Conservation (phyloP, 1,140 invertebrate species). For the Meloidogyne floridensis region DNA sequence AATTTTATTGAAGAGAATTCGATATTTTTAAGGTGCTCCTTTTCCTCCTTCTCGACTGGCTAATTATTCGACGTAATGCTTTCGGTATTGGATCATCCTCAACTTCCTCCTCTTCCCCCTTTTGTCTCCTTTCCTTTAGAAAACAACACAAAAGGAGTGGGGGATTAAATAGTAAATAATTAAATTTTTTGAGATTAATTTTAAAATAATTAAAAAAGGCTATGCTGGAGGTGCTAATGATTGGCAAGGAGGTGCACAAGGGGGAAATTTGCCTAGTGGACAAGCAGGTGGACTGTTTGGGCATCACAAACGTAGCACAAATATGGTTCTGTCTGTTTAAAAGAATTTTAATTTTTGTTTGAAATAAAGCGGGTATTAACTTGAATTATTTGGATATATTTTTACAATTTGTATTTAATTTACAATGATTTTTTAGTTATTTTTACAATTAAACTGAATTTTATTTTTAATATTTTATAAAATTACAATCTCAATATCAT, state of each 20-base stretch:
- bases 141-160: slow-evolving; percentile 15
- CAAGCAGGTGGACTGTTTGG: slow-evolving; percentile 18
- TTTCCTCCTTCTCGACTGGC: slow-evolving; percentile 60
- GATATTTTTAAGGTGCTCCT: slow-evolving; percentile 33
- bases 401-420: slow-evolving; percentile 20
- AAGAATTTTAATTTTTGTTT: not conserved
- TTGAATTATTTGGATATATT: not conserved
- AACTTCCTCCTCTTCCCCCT: not conserved
- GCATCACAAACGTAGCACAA: slow-evolving; percentile 58
- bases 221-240: not conserved
- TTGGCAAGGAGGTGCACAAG: not conserved
- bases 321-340: slow-evolving; percentile 57
- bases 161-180: not conserved
- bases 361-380: slow-evolving; percentile 2
- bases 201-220: not conserved
- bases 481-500: no score
- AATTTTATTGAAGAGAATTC: not conserved
- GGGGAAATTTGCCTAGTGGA: slow-evolving; percentile 8
- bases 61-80: slow-evolving; percentile 59
- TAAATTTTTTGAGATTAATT: not conserved
- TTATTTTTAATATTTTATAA: no score
- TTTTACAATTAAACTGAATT: no score
- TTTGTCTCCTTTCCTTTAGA: slow-evolving; percentile 26
- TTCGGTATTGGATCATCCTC: slow-evolving; percentile 27
- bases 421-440: not conserved